These are phyloP conservation scores for Agrochola litura DNA, from an alignment of 2,888 invertebrate species.

Conservation along the genomic window DNA sequence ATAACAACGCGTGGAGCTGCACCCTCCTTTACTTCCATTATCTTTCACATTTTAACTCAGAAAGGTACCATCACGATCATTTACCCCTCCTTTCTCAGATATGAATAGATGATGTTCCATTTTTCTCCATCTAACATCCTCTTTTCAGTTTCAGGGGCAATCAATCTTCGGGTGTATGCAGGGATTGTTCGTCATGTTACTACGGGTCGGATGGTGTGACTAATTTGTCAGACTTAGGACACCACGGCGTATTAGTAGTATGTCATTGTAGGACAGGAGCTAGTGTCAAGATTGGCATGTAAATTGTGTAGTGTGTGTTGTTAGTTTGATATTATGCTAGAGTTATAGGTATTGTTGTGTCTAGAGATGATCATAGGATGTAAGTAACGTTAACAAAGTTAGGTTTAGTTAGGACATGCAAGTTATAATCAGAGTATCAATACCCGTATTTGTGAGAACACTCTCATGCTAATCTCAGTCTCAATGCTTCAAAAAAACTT, in stretches of 20 bases:
- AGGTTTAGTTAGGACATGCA: background rate
- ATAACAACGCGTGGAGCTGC: no score
- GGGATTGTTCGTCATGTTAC: conserved; percentile 47
- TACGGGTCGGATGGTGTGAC: conserved; percentile 29
- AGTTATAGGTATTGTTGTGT: background rate
- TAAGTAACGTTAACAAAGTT: background rate
- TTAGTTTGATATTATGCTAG: background rate
- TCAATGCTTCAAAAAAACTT: background rate
- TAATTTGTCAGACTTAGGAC: conserved; percentile 44
- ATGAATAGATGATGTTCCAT: conserved; percentile 49
- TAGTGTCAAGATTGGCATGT: conserved; percentile 15
- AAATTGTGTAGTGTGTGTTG: conserved; percentile 6
- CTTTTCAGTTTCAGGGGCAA: conserved; percentile 37
- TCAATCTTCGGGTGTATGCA: conserved; percentile 52
- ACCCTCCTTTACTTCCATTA: background rate
- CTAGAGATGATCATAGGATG: background rate
- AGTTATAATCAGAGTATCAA: background rate
- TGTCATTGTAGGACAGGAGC: conserved; percentile 11
- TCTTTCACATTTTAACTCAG: background rate
- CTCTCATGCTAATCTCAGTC: background rate
- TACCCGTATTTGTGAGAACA: background rate
- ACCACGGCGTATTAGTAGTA: background rate
- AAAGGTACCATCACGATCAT: conserved; percentile 14
- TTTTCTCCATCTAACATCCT: conserved; percentile 44
- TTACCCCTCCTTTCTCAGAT: conserved; percentile 19